These are phyloP conservation scores for Craniophora ligustri DNA, from an alignment of 2,888 invertebrate species.

Conservation along the genomic window DNA sequence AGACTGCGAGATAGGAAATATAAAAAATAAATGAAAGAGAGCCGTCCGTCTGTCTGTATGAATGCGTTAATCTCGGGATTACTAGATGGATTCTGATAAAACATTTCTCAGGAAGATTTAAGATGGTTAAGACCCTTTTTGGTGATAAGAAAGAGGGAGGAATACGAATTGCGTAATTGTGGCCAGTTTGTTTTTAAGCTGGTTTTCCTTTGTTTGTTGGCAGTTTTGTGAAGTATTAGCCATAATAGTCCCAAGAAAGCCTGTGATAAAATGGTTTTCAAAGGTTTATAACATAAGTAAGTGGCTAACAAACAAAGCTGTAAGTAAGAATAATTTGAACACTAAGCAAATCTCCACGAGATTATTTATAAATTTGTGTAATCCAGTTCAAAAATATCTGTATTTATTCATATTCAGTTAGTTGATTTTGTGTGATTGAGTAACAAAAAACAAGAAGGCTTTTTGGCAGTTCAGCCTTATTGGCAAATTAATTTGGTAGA, in stretches of 20 bases:
- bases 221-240: conserved; percentile 36
- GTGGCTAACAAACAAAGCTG: no score
- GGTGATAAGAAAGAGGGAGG: conserved; percentile 41
- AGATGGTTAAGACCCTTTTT: conserved; percentile 51
- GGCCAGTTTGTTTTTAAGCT: conserved; percentile 46
- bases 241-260: conserved; percentile 11
- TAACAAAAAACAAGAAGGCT: no score
- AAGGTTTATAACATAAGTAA: no score
- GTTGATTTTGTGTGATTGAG: no score
- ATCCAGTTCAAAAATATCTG: no score
- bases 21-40: conserved; percentile 51
- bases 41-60: conserved; percentile 45
- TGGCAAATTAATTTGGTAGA: no score
- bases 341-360: no score
- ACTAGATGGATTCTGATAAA: conserved; percentile 57
- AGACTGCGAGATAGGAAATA: conserved; percentile 36
- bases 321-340: no score
- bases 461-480: no score
- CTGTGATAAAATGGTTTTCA: no score
- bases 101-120: conserved; percentile 52
- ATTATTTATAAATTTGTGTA: no score
- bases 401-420: no score
- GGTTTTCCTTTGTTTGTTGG: conserved; percentile 35
- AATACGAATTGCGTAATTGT: conserved; percentile 45
- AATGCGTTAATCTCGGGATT: conserved; percentile 57